Conservation (phyloP, 2,797 vertebrate genomes). For the Gymnothorax reevesii region DNA sequence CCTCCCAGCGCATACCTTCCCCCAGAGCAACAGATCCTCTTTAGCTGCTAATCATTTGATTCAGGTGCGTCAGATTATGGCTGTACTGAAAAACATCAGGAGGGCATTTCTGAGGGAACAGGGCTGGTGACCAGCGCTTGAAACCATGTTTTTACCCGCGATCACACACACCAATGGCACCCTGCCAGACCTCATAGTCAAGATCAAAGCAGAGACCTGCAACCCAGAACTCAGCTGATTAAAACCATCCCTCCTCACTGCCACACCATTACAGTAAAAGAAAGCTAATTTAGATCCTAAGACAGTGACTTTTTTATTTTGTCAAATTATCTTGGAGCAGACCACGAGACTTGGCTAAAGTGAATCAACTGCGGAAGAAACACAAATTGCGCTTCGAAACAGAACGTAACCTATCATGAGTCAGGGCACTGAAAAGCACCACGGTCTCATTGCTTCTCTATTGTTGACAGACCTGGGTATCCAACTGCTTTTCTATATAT, state of each 20-base stretch:
- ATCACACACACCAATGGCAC: neutral
- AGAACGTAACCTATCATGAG: neutral
- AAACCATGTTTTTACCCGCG: neutral
- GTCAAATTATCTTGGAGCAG: no score
- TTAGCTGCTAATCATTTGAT: no score
- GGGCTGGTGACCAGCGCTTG: neutral
- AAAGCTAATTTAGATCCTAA: constrained; percentile 2
- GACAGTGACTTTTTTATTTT: no score
- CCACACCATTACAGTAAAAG: neutral
- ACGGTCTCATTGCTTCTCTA: neutral
- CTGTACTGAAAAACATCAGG: no score
- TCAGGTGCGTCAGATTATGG: no score
- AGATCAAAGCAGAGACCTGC: neutral
- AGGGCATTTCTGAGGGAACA: no score
- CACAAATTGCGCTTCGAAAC: neutral
- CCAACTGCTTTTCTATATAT: neutral
- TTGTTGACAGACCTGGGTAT: neutral
- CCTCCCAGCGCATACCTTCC: no score
- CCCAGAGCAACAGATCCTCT: no score
- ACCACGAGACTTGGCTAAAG: neutral
- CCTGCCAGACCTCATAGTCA: neutral
- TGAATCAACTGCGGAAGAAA: neutral
- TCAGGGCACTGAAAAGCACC: neutral
- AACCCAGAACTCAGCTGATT: neutral
- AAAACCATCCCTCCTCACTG: neutral